Conservation (phyloP, 2,113 vertebrate species). For the Rhombomys opimus region DNA sequence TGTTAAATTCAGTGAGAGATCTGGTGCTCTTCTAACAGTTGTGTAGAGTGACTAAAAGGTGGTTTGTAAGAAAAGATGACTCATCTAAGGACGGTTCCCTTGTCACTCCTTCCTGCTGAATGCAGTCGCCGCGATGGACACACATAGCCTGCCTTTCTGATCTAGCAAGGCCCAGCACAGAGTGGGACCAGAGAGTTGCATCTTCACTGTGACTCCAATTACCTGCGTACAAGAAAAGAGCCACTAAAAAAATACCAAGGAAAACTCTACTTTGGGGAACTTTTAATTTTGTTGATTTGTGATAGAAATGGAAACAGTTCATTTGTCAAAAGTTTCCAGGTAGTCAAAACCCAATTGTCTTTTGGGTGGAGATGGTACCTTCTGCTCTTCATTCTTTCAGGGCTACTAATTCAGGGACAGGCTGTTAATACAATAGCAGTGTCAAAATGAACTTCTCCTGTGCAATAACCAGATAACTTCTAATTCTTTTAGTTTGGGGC, state of each 20-base stretch:
- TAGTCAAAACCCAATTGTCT: conserved; percentile 3
- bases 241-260: background rate
- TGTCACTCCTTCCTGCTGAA: background rate
- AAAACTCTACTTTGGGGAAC: background rate
- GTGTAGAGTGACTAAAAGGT: conserved; percentile 3
- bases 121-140: background rate
- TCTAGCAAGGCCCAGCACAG: fast-evolving
- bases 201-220: background rate
- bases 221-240: background rate
- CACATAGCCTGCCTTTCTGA: background rate
- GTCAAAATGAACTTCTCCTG: background rate
- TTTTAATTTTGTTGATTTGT: conserved; percentile 17
- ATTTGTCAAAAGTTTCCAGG: background rate
- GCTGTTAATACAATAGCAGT: conserved; percentile 19
- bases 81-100: conserved; percentile 3
- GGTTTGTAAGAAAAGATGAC: conserved; percentile 40
- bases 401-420: background rate
- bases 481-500: background rate
- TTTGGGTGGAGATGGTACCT: background rate
- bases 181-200: background rate
- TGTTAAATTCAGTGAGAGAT: conserved; percentile 75
- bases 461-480: background rate
- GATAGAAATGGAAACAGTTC: background rate
- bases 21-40: conserved; percentile 50
- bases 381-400: background rate